Evolutionary conservation across 2,113 vertebrate genomes (phyloP), one percentile per base, ranked within the genome.

Genomic region (Rhabdornis inornatus): DNA sequence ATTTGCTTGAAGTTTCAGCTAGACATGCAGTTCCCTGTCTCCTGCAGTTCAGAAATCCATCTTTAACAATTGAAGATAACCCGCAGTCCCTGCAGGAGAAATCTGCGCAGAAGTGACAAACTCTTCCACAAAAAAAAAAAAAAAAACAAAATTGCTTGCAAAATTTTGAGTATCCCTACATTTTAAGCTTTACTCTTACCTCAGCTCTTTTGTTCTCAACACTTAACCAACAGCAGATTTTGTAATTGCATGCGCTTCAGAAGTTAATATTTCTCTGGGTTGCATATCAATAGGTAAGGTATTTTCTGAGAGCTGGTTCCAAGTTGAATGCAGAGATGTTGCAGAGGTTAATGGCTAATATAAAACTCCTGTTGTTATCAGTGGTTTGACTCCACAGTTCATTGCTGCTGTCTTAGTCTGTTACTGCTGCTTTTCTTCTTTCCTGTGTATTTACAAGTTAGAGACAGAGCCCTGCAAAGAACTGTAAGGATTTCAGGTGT

Each of bases 351-450:
- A 95, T 89, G 77, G 63, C 56, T 69, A 83, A 78, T 94, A 89
- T 89, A 69, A 94, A 94, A 91, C 56, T 91, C 89, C 86, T 81
- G 72, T 95, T 94, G 87, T 68, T 87, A 94, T 76, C 94, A 87
- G 72, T 31, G 23, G 80, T 56, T 82, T 94, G 80, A 92, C 69
- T 94, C 80, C 65, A 82, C 77, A 89, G 86, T 87, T 96, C 94
- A 96, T 94, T 94, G 71, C 74, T 60, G 23, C 70, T 82, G 68
- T 33, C n/a, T 89, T 78, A 89, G 35, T 83, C 86, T 82, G 77
- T 87, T 89, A 87, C 31, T 82, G 64, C 70, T 53, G 60, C 22
- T 82, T 94, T 89, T 87, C 47, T 64, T 89, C 65, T 89, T 95
- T 63, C 3, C 25, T 47, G 2, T 89, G 28, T 72, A 30, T 87